Evolutionary conservation across 1,140 invertebrate genomes (phyloP).

Genomic region (Euschistus heros): DNA sequence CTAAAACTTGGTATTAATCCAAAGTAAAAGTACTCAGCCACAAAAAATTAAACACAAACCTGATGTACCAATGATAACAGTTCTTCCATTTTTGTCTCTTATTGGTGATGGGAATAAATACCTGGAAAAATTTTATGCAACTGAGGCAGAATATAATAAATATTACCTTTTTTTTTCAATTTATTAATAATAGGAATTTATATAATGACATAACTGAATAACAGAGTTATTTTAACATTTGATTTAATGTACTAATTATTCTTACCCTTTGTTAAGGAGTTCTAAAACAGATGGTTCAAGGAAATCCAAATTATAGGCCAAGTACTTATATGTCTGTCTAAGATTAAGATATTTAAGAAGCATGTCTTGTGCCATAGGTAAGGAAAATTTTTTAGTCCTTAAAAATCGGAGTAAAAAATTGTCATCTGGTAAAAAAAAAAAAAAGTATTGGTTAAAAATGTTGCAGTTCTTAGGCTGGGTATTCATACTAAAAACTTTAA

Average conservation of each 20-base stretch:
- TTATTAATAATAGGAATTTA: no score
- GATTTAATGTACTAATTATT: background rate
- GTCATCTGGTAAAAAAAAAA: slow-evolving; percentile 43
- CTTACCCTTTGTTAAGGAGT: slow-evolving; percentile 28
- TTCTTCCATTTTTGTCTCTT: slow-evolving; percentile 53
- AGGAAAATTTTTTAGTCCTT: slow-evolving; percentile 63
- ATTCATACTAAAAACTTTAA: no score
- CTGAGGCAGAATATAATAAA: no score
- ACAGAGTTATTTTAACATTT: no score
- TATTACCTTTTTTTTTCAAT: no score
- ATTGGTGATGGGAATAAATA: slow-evolving; percentile 59
- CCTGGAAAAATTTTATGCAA: slow-evolving; percentile 31
- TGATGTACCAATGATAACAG: slow-evolving; percentile 54
- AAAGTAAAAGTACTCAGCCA: no score
- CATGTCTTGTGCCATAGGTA: slow-evolving; percentile 65
- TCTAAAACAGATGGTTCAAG: slow-evolving; percentile 43
- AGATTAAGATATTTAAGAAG: slow-evolving; percentile 69
- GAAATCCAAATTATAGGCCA: slow-evolving; percentile 52
- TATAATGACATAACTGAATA: no score
- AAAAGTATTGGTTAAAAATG: no score
- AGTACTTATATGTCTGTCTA: slow-evolving; percentile 49
- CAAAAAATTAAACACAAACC: slow-evolving; percentile 34
- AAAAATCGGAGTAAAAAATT: slow-evolving; percentile 65
- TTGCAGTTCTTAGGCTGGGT: no score
- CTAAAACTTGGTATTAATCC: no score